Base-by-base conservation (phyloP, 2,113 vertebrate genomes). In the Leucopsar rothschildi region DNA sequence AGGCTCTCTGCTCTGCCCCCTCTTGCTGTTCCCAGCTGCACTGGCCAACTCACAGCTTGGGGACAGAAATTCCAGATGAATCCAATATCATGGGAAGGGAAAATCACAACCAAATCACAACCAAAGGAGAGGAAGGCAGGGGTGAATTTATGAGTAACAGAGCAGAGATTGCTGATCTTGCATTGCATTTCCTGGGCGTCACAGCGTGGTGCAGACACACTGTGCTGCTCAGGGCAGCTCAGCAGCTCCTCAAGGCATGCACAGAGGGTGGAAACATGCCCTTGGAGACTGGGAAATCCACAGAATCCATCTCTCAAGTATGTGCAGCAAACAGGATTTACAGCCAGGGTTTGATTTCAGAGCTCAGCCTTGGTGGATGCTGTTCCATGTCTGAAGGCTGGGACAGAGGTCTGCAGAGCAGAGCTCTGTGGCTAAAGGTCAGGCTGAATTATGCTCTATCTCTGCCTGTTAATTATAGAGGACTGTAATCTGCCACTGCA, bases 401-500 rank as follows among this genome's bases (percentile, higher is more conserved):
- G 75, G 78, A 37, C 89, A 31, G 69, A 61, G 80, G 45, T 47
- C 88, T 69, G 23, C 14, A 56, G 82, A 66, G 82, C 76, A 68
- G 59, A 52, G 78, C 79, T 88, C 53, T 15, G 86, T 23, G 65
- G 84, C 61, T 15, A 79, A 90, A 78, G 93, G 90, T 94, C 96
- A 31, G 2, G 5, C 81, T 35, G 82, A 4, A 19, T 59, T 24
- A 6, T 14, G 69, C 73, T 69, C 1, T 53, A 61, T 77, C 90
- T 50, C 0, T 18, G 85, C 71, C 82, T 66, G 66, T 45, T 94
- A 82, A 95, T 94, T 94, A 63, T 2, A 63, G 94, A 35, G 59
- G 29, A 35, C 92, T 93, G 75, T 72, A 70, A 86, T 93, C 79
- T 83, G 69, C 94, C 91, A 60, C 79, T n/a, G 86, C 91, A 84